phyloP scores from a whole-genome alignment of 2,888 invertebrate genomes.

The Acrobasis suavella region DNA sequence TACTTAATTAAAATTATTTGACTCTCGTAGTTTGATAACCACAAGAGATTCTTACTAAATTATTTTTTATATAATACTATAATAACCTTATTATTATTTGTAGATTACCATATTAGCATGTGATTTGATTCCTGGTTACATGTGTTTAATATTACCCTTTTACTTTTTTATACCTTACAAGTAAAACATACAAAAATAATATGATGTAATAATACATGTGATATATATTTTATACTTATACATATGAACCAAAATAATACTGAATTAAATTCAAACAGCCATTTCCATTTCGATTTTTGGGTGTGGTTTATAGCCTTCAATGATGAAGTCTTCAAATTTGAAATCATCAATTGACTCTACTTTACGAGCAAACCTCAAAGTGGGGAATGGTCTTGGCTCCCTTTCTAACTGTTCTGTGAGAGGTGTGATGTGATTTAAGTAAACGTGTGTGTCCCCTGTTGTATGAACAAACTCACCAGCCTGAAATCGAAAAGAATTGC shows the following conservation, averaged over 20 bases:
- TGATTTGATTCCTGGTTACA: too few relatives aligned
- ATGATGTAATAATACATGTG: too few relatives aligned
- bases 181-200: too few relatives aligned
- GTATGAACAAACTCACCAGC: conserved; percentile 97
- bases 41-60: too few relatives aligned
- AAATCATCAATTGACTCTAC: conserved; percentile 94
- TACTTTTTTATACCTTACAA: too few relatives aligned
- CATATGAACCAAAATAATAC: neutral
- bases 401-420: conserved; percentile 91
- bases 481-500: conserved; percentile 63
- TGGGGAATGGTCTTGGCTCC: conserved; percentile 91
- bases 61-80: too few relatives aligned
- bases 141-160: too few relatives aligned
- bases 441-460: conserved; percentile 97
- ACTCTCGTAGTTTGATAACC: too few relatives aligned
- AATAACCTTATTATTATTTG: too few relatives aligned
- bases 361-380: conserved; percentile 87
- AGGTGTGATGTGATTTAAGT: conserved; percentile 93
- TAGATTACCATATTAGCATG: too few relatives aligned
- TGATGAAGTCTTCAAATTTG: conserved; percentile 91
- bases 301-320: conserved; percentile 93
- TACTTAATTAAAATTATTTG: too few relatives aligned
- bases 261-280: conserved; percentile 86
- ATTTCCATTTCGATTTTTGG: conserved; percentile 96
- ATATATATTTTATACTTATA: neutral